Conservation (phyloP, 1,140 invertebrate genomes). For the Drosophila chauvacae region DNA sequence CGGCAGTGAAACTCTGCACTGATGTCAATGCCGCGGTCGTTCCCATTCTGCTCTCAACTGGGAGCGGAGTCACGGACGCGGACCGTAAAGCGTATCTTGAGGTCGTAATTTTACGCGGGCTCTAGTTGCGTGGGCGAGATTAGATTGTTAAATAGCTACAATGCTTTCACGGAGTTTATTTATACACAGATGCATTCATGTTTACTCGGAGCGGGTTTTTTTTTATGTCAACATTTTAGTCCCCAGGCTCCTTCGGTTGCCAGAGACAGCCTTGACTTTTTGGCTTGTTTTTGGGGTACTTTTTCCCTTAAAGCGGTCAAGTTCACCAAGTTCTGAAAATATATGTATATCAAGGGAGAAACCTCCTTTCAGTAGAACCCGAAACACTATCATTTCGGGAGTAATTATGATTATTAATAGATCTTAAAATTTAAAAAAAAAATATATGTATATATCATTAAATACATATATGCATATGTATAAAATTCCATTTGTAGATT, state of each 20-base stretch:
- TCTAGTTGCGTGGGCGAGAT: constrained; percentile 14
- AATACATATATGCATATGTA: not conserved
- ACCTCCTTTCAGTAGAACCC: not conserved
- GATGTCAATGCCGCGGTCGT: constrained; percentile 35
- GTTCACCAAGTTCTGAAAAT: not conserved
- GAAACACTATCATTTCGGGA: not conserved
- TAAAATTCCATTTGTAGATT: constrained; percentile 13
- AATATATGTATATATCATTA: not conserved
- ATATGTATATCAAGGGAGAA: too few species aligned
- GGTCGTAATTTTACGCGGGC: constrained; percentile 11
- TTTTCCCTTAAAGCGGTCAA: constrained; percentile 1
- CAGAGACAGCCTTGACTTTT: not conserved
- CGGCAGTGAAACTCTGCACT: constrained; percentile 32
- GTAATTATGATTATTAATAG: not conserved
- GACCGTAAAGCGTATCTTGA: constrained; percentile 9
- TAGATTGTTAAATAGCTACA: constrained; percentile 5
- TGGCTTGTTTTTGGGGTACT: not conserved
- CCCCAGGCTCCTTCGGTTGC: too few species aligned
- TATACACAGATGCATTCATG: constrained; percentile 13
- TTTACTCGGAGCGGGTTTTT: not conserved
- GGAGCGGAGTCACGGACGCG: constrained; percentile 22
- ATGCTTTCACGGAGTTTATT: constrained; percentile 10
- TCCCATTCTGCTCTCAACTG: constrained; percentile 41
- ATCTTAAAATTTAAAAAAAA: not conserved
- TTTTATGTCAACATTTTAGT: not conserved